A percentile compares a stretch with the other conserved stretches of the same genome.
These are phyloP conservation scores for Scolopax rusticola DNA, from an alignment of 2,797 vertebrate genomes.

Conservation along the genomic window DNA sequence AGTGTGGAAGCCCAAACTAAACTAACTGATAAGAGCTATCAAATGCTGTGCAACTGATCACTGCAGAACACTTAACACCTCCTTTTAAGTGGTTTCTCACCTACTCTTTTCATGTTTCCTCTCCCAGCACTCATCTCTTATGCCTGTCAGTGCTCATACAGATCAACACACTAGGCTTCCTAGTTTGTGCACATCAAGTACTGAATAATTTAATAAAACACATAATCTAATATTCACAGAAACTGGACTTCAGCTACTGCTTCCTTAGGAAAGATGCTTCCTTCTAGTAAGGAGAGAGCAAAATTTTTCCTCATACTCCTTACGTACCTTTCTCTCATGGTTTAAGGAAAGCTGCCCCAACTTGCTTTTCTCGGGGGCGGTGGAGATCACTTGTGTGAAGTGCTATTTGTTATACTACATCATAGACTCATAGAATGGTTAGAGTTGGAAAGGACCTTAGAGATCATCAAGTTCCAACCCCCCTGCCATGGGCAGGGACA, in stretches of 20 bases:
- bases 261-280: not conserved
- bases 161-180: not conserved
- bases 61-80: not conserved
- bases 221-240: not conserved
- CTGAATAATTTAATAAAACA: not conserved
- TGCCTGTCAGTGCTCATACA: not conserved
- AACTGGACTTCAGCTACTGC: not conserved
- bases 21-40: not conserved
- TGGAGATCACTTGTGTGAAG: not conserved
- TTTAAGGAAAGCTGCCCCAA: not conserved
- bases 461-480: no score
- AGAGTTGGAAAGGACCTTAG: no score
- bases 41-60: not conserved
- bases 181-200: not conserved
- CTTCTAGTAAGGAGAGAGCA: not conserved
- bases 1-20: not conserved
- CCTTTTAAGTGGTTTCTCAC: not conserved
- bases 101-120: not conserved
- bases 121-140: not conserved
- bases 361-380: not conserved
- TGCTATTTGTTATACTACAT: not conserved
- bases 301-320: not conserved
- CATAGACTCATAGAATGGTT: no score
- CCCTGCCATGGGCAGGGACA: no score
- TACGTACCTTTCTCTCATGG: not conserved